phyloP scores from a whole-genome alignment of 2,797 vertebrate genomes.

The Sebastes iracundus region DNA sequence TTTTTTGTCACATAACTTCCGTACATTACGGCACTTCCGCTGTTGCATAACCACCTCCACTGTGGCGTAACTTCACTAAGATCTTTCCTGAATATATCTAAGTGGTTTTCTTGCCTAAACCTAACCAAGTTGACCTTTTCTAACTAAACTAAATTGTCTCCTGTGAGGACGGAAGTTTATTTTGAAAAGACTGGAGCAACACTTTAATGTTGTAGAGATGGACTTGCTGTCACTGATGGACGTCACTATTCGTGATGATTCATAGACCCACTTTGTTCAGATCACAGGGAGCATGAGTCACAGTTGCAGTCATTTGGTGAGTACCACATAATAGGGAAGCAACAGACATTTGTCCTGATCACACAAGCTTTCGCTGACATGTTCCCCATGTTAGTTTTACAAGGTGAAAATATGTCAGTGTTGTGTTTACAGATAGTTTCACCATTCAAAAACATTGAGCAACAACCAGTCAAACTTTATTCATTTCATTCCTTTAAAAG shows the following conservation, averaged over 20 bases:
- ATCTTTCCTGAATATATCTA: no score
- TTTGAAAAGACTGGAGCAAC: no score
- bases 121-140: no score
- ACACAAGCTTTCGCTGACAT: not conserved
- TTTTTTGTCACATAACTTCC: no score
- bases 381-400: not conserved
- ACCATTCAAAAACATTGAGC: not conserved
- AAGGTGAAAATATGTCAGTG: not conserved
- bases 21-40: no score
- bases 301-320: not conserved
- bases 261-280: not conserved
- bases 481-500: not conserved
- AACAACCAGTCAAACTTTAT: not conserved
- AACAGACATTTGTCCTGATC: not conserved
- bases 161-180: no score
- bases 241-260: conserved; percentile 28
- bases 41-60: no score
- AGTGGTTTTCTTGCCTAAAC: no score
- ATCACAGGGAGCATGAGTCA: conserved; percentile 17
- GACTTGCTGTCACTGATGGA: not conserved
- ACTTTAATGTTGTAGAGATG: not conserved
- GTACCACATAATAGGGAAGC: not conserved
- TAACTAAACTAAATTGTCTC: no score
- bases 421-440: not conserved
- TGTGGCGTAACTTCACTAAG: no score